phyloP scores from a whole-genome alignment of 2,113 vertebrate species.

The Cisticola juncidis region DNA sequence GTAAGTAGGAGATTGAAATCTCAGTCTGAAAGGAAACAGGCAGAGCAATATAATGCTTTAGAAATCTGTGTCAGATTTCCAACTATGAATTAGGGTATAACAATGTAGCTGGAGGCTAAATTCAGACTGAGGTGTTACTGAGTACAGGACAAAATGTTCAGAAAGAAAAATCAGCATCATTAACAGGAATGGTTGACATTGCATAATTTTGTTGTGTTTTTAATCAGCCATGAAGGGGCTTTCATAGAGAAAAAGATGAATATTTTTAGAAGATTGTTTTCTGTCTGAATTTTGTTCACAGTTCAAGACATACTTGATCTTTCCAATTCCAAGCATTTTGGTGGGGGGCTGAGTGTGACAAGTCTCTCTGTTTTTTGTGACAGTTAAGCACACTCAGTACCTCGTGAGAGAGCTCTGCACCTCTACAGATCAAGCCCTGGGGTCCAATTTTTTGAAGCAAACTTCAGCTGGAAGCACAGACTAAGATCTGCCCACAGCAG shows the following conservation, averaged over 20 bases:
- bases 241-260: neutral
- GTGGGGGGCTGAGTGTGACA: neutral
- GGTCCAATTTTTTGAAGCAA: neutral
- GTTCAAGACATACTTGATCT: neutral
- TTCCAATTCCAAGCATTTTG: neutral
- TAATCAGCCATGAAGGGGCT: neutral
- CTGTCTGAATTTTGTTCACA: neutral
- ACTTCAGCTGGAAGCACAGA: neutral
- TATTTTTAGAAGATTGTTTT: neutral
- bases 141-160: neutral
- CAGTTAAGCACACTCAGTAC: neutral
- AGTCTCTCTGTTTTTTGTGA: neutral
- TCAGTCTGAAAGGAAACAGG: neutral
- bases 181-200: neutral
- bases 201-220: neutral
- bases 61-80: constrained; percentile 23
- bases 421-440: neutral
- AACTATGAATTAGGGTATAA: constrained; percentile 7
- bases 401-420: neutral
- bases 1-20: neutral
- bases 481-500: neutral
- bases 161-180: neutral
- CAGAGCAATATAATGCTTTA: neutral
- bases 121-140: neutral
- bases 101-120: neutral